phyloP scores from a whole-genome alignment of 2,888 invertebrate species.

The Ornithoptera priamus region DNA sequence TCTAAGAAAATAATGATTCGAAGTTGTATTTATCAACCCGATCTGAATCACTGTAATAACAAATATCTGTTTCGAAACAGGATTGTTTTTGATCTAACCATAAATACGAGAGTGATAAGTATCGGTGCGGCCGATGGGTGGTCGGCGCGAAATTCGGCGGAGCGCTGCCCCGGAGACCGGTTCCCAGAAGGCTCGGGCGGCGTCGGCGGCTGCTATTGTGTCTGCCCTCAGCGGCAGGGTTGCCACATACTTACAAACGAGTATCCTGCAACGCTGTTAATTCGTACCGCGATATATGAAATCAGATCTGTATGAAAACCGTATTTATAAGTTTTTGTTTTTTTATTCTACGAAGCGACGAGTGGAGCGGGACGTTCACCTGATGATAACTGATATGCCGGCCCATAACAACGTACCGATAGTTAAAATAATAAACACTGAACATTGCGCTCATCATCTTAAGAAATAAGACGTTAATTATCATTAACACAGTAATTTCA shows the following conservation, averaged over 20 bases:
- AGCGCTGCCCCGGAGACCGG: constrained; percentile 70
- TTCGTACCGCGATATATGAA: too few species aligned
- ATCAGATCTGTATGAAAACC: too few species aligned
- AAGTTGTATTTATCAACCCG: not conserved
- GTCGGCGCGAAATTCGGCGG: constrained; percentile 78
- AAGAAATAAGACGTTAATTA: too few species aligned
- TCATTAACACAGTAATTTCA: too few species aligned
- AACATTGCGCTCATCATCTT: too few species aligned
- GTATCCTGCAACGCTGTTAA: too few species aligned
- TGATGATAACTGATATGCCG: too few species aligned
- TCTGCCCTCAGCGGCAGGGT: constrained; percentile 50
- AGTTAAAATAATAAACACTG: too few species aligned
- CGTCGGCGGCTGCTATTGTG: constrained; percentile 68
- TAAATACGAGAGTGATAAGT: constrained; percentile 75
- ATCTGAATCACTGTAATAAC: not conserved
- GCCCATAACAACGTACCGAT: too few species aligned
- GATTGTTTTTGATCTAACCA: constrained; percentile 63
- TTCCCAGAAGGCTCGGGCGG: constrained; percentile 66
- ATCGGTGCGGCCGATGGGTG: constrained; percentile 69
- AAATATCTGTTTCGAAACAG: constrained; percentile 11
- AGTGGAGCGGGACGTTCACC: too few species aligned
- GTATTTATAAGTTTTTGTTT: not conserved
- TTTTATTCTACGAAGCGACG: too few species aligned
- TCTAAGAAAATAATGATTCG: not conserved
- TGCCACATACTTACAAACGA: constrained; percentile 3